Evolutionary conservation across 2,888 invertebrate genomes (phyloP).

Genomic region (Coelogynopora nodosa): DNA sequence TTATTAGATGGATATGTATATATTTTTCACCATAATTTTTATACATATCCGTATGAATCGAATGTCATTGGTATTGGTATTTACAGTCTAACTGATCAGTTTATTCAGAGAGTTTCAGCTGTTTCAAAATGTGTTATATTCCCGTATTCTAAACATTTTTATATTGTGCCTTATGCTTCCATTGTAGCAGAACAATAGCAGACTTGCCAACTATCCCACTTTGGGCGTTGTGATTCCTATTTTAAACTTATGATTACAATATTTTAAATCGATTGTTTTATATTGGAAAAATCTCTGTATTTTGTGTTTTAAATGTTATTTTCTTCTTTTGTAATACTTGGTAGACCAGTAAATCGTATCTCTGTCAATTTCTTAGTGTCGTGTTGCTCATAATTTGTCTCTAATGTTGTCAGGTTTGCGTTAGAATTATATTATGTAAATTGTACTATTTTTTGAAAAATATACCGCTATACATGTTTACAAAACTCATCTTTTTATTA

Average conservation of each 20-base stretch:
- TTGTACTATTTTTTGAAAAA: not conserved
- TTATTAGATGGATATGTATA: not conserved
- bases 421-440: not conserved
- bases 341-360: not conserved
- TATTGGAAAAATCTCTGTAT: not conserved
- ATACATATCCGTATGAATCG: conserved; percentile 10
- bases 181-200: not conserved
- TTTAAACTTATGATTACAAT: not conserved
- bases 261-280: not conserved
- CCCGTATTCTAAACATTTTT: not conserved
- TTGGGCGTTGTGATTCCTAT: not conserved
- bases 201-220: not conserved
- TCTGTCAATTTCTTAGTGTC: not conserved
- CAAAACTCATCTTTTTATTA: not conserved
- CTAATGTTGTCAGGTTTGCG: not conserved
- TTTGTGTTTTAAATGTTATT: not conserved
- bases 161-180: not conserved
- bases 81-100: not conserved
- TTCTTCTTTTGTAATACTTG: not conserved
- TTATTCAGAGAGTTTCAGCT: not conserved
- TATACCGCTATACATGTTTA: not conserved
- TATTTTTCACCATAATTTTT: not conserved
- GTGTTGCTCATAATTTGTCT: not conserved
- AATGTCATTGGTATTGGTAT: not conserved
- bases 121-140: not conserved